Conservation (phyloP, 2,888 invertebrate genomes). For the Koerneria pararmatus region DNA sequence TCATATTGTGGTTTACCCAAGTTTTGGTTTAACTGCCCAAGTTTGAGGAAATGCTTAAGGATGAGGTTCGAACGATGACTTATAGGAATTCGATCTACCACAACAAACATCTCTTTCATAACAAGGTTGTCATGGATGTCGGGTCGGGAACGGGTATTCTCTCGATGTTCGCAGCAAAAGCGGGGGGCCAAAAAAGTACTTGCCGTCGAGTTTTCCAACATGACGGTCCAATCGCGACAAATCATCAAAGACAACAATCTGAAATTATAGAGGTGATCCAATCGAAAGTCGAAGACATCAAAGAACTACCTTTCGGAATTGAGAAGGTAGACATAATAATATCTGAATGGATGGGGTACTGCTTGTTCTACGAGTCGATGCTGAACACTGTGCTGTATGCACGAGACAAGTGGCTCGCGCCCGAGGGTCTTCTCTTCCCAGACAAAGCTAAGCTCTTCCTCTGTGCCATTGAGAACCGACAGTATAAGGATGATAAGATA, state of each 20-base stretch:
- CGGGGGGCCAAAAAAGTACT: constrained; percentile 90
- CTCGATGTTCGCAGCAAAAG: constrained; percentile 99
- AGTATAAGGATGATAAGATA: constrained; percentile 99
- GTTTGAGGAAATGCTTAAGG: constrained; percentile 93
- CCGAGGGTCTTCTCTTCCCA: constrained; percentile 84
- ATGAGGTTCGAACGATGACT: constrained; percentile 94
- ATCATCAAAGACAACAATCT: constrained; percentile 74
- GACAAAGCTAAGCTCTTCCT: constrained; percentile 86
- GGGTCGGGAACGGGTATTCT: constrained; percentile 98
- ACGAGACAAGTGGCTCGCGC: constrained; percentile 87
- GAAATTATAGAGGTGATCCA: constrained; percentile 61
- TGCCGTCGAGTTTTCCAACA: constrained; percentile 95
- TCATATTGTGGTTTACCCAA: too few species aligned
- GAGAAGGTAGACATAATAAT: constrained; percentile 80
- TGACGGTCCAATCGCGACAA: constrained; percentile 91
- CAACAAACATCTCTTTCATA: constrained; percentile 96
- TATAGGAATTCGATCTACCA: constrained; percentile 99
- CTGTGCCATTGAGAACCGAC: constrained; percentile 79
- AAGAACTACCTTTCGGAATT: constrained; percentile 71
- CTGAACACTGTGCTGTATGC: constrained; percentile 97
- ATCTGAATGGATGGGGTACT: constrained; percentile 79
- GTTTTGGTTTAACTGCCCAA: too few species aligned
- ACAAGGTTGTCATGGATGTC: constrained; percentile 88
- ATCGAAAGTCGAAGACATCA: constrained; percentile 83
- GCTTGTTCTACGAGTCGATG: constrained; percentile 98